These are phyloP conservation scores for Bombus impatiens DNA, from an alignment of 1,140 invertebrate species.

Conservation along the genomic window DNA sequence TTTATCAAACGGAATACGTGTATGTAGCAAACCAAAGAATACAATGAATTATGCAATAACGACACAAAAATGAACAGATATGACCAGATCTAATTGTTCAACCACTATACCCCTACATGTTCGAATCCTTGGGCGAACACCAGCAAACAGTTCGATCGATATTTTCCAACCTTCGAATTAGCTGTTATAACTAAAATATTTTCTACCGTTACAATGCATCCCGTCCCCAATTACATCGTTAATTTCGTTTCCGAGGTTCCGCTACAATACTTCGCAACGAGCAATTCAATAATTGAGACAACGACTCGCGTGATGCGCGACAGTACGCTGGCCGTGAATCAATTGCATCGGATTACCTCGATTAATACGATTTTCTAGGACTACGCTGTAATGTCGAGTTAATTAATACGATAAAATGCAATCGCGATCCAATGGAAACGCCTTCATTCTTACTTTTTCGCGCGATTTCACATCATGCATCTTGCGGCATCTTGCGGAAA, in stretches of 20 bases:
- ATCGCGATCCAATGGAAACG: neutral
- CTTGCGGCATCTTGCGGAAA: neutral
- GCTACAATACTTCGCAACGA: neutral
- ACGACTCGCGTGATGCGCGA: neutral
- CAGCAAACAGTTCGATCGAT: neutral
- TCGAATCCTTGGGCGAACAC: neutral
- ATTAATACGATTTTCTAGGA: conserved; percentile 2
- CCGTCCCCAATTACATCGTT: neutral
- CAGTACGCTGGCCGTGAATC: neutral
- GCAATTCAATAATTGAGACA: conserved; percentile 13
- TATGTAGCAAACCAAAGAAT: too few species aligned
- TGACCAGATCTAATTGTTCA: too few species aligned
- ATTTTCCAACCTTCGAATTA: neutral
- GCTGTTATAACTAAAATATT: neutral
- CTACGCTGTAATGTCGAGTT: neutral
- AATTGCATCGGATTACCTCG: neutral
- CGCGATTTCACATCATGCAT: neutral
- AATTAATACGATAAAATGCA: neutral
- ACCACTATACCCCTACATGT: rapidly evolving
- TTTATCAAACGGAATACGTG: neutral
- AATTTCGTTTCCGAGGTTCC: neutral
- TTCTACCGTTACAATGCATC: neutral
- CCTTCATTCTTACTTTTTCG: neutral
- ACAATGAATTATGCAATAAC: too few species aligned
- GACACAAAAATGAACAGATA: too few species aligned